A percentile compares a stretch with the other conserved stretches of the same genome.
Evolutionary conservation across 2,888 invertebrate species (phyloP).

Genomic region (Hoplodrina blanda): DNA sequence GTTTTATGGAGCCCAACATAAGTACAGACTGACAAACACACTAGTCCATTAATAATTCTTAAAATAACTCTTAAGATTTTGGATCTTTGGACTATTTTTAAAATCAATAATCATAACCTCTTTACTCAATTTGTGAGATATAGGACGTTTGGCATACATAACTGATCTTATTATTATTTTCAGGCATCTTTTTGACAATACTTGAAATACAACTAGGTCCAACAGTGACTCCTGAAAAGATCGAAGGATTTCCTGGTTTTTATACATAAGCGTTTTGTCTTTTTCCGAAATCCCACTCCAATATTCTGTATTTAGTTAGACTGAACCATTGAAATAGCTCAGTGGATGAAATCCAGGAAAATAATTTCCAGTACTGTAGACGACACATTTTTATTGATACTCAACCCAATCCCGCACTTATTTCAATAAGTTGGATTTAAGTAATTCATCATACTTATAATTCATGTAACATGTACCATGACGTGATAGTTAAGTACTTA

Average conservation of each 20-base stretch:
- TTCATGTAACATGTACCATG: not conserved
- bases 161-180: conserved; percentile 2
- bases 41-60: not conserved
- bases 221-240: not conserved
- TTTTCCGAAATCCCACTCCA: conserved; percentile 1
- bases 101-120: not conserved
- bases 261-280: not conserved
- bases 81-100: not conserved
- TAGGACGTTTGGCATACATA: not conserved
- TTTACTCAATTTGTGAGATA: not conserved
- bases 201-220: not conserved
- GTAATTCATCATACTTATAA: not conserved
- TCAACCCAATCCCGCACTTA: not conserved
- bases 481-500: conserved; percentile 17
- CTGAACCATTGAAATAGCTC: not conserved
- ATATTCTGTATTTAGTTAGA: conserved; percentile 16
- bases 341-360: too few relatives aligned
- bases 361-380: conserved; percentile 13
- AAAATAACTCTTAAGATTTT: not conserved
- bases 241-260: not conserved
- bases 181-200: conserved; percentile 9
- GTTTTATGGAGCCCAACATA: conserved; percentile 30
- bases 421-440: not conserved
- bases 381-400: not conserved
- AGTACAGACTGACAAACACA: conserved; percentile 24